Evolutionary conservation across 2,797 vertebrate genomes (phyloP).

Genomic region (Linurgus olivaceus): DNA sequence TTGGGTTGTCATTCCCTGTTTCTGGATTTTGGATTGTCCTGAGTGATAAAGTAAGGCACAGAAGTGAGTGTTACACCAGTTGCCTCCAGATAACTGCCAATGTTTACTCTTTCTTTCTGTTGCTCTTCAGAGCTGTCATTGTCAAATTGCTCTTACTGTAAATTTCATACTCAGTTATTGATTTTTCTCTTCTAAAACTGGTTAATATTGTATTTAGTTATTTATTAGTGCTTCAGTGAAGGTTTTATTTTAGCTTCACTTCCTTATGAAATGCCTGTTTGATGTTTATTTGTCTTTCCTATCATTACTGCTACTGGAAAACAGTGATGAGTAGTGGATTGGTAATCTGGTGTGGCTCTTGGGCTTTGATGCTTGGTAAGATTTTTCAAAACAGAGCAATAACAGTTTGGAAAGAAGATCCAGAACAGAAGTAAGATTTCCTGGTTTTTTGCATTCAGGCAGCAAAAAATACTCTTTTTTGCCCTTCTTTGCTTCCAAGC

Average conservation of each 20-base stretch:
- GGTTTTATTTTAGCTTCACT: not conserved
- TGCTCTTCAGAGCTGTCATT: not conserved
- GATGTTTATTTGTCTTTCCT: constrained; percentile 45
- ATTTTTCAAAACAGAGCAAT: constrained; percentile 20
- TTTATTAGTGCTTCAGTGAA: not conserved
- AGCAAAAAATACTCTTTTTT: not conserved
- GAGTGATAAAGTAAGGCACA: not conserved
- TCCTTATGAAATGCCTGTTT: not conserved
- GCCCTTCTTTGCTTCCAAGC: not conserved
- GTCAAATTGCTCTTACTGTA: not conserved
- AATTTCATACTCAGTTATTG: constrained; percentile 15
- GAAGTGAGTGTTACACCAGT: not conserved
- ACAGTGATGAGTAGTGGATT: not conserved
- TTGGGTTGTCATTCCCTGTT: not conserved
- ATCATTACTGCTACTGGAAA: constrained; percentile 7
- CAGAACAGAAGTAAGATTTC: not conserved
- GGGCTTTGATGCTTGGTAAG: not conserved
- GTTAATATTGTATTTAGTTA: not conserved
- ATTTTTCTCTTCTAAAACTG: not conserved
- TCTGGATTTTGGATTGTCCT: not conserved
- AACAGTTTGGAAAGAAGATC: not conserved
- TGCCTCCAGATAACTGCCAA: not conserved
- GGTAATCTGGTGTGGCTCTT: not conserved
- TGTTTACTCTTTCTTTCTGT: not conserved
- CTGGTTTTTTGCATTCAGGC: not conserved